These are phyloP conservation scores for Callipepla squamata DNA, from an alignment of 2,113 vertebrate genomes.

Conservation along the genomic window DNA sequence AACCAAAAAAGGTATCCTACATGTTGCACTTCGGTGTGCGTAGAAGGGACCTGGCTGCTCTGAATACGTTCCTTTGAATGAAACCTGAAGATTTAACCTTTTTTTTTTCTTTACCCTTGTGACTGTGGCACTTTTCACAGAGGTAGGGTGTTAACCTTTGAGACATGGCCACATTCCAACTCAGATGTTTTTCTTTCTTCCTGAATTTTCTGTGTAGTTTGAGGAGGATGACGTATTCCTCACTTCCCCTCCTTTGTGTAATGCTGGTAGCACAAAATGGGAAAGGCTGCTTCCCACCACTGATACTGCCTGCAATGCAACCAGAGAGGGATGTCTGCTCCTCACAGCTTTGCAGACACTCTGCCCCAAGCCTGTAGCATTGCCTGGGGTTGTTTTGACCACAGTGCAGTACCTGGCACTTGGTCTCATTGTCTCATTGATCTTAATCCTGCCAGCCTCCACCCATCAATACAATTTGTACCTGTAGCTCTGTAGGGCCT, in stretches of 20 bases:
- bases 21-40: neutral
- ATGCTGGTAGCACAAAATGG: constrained; percentile 38
- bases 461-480: too few relatives aligned
- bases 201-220: constrained; percentile 58
- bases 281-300: constrained; percentile 40
- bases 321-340: neutral
- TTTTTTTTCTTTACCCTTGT: neutral
- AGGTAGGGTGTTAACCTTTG: constrained; percentile 48
- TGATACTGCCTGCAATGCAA: neutral
- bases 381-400: too few relatives aligned
- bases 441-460: too few relatives aligned
- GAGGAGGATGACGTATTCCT: constrained; percentile 48
- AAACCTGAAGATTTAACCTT: neutral
- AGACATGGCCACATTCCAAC: constrained; percentile 16
- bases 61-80: neutral
- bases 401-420: too few relatives aligned
- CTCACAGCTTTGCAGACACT: too few relatives aligned
- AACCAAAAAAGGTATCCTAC: neutral
- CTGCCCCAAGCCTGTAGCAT: too few relatives aligned
- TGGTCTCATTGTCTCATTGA: too few relatives aligned
- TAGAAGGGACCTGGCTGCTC: neutral
- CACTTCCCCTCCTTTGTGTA: constrained; percentile 59
- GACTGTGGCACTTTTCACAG: neutral
- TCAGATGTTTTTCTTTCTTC: constrained; percentile 59
- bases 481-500: too few relatives aligned